phyloP scores from a whole-genome alignment of 1,140 invertebrate genomes.

The Pissodes strobi region DNA sequence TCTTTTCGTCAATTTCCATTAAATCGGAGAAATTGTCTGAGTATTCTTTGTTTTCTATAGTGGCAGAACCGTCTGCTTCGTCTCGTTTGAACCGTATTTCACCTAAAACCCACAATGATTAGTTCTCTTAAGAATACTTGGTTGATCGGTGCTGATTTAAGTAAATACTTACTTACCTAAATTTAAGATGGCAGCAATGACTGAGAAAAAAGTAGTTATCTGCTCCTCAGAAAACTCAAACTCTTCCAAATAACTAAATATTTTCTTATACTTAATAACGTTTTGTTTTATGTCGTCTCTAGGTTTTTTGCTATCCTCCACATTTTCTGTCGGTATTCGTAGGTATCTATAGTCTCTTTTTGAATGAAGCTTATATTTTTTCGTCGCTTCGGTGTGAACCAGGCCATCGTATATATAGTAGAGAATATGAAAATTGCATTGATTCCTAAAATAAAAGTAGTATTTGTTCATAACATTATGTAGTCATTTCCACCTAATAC shows the following conservation, averaged over 20 bases:
- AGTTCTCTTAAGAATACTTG: neutral
- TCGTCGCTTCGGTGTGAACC: conserved; percentile 64
- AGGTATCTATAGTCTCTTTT: conserved; percentile 81
- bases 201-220: conserved; percentile 71
- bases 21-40: conserved; percentile 75
- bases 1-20: conserved; percentile 76
- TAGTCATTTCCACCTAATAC: no score
- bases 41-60: conserved; percentile 73
- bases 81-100: conserved; percentile 77
- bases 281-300: conserved; percentile 62
- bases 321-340: conserved; percentile 63
- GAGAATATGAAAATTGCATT: conserved; percentile 88
- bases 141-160: neutral
- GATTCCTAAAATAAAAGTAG: conserved; percentile 55
- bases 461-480: no score
- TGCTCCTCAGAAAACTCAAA: conserved; percentile 77
- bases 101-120: conserved; percentile 59
- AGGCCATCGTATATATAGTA: conserved; percentile 89
- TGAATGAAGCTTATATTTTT: conserved; percentile 66
- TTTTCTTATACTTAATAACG: conserved; percentile 48
- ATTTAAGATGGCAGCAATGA: conserved; percentile 78
- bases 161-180: conserved; percentile 54
- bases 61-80: conserved; percentile 67
- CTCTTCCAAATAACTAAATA: conserved; percentile 50
- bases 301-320: conserved; percentile 57